A percentile compares a stretch with the other conserved stretches of the same genome.
These are phyloP conservation scores for Musca vetustissima DNA, from an alignment of 1,140 invertebrate species.

Conservation along the genomic window DNA sequence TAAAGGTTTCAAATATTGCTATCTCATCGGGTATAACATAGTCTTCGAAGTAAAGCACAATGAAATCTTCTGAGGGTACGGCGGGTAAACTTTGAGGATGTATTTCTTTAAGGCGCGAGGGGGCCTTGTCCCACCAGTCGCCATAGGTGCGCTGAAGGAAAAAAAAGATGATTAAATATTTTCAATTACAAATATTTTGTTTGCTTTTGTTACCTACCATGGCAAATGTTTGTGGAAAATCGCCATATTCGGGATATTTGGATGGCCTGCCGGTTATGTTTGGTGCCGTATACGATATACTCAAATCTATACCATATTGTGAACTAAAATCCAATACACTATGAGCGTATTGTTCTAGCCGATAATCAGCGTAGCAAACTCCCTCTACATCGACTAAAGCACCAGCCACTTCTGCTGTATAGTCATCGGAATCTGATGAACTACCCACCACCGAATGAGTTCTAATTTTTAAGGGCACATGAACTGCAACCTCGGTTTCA, in stretches of 20 bases:
- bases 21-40: slow-evolving; percentile 76
- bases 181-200: not conserved
- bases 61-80: slow-evolving; percentile 79
- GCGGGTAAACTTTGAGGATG: slow-evolving; percentile 71
- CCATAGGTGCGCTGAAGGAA: slow-evolving; percentile 80
- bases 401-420: slow-evolving; percentile 21
- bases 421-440: not conserved
- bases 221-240: slow-evolving; percentile 85
- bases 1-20: slow-evolving; percentile 85
- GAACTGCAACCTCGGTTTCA: no score
- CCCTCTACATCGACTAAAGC: slow-evolving; percentile 32
- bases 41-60: slow-evolving; percentile 75
- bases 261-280: slow-evolving; percentile 81
- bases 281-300: slow-evolving; percentile 83
- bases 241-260: slow-evolving; percentile 85
- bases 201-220: slow-evolving; percentile 65
- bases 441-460: not conserved
- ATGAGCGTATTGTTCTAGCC: slow-evolving; percentile 67
- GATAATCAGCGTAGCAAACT: slow-evolving; percentile 32
- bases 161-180: not conserved
- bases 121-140: slow-evolving; percentile 82
- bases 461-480: no score
- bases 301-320: slow-evolving; percentile 84
- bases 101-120: slow-evolving; percentile 69
- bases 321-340: slow-evolving; percentile 82